Percentiles rank a stretch among this genome's conserved stretches.
Evolutionary conservation across 2,797 vertebrate genomes (phyloP).

Genomic region (Chaunax sp.): DNA sequence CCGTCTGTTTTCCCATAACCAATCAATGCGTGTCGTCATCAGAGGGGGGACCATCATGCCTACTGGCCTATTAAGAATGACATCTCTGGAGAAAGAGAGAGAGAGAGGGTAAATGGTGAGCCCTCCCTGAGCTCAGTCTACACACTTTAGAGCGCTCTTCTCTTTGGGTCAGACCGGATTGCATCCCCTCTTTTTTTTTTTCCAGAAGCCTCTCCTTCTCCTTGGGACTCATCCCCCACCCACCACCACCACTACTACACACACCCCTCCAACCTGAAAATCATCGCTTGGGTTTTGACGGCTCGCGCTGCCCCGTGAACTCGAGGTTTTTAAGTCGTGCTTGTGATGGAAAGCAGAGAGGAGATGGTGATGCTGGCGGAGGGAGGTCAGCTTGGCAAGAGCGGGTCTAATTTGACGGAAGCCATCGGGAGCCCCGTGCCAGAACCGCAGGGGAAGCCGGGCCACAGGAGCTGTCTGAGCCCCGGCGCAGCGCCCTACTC

Average conservation of each 20-base stretch:
- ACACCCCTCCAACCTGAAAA: slow-evolving; percentile 59
- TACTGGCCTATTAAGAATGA: slow-evolving; percentile 95
- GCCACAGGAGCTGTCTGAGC: slow-evolving; percentile 87
- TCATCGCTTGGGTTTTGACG: slow-evolving; percentile 50
- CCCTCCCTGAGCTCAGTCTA: slow-evolving; percentile 94
- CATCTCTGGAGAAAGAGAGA: slow-evolving; percentile 89
- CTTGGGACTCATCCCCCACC: slow-evolving; percentile 46
- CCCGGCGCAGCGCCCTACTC: slow-evolving; percentile 83
- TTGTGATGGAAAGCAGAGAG: slow-evolving; percentile 93
- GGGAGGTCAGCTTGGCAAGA: slow-evolving; percentile 90
- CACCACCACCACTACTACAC: slow-evolving; percentile 35
- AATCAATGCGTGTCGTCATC: slow-evolving; percentile 97
- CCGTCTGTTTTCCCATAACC: slow-evolving; percentile 92
- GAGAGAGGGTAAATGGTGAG: slow-evolving; percentile 96
- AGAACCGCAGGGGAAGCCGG: slow-evolving; percentile 87
- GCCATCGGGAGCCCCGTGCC: slow-evolving; percentile 82
- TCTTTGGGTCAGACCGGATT: slow-evolving; percentile 91
- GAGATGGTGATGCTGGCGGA: slow-evolving; percentile 93
- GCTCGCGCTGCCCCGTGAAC: slow-evolving; percentile 54
- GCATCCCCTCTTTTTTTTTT: slow-evolving; percentile 68
- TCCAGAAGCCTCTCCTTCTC: slow-evolving; percentile 66
- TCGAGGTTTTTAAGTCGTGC: slow-evolving; percentile 48
- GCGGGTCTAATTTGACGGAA: slow-evolving; percentile 86
- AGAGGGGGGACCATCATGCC: slow-evolving; percentile 86
- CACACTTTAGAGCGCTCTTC: slow-evolving; percentile 89